phyloP scores from a whole-genome alignment of 1,140 invertebrate genomes.

The Drosophila saltans region DNA sequence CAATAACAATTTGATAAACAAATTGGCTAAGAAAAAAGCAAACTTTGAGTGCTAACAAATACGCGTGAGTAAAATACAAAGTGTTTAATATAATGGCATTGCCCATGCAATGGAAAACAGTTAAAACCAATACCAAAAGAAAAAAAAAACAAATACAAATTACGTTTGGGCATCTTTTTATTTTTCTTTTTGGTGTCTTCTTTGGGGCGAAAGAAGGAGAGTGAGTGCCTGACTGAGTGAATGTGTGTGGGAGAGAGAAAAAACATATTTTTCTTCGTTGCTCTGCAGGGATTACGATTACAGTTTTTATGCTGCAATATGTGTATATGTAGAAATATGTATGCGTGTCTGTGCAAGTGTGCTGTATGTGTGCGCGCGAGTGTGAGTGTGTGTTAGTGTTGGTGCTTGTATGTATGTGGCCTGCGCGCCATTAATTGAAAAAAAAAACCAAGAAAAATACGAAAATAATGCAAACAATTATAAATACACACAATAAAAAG shows the following conservation, averaged over 20 bases:
- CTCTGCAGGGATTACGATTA: conserved; percentile 72
- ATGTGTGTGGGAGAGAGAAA: conserved; percentile 19
- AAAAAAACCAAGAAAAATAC: conserved; percentile 33
- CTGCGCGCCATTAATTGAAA: conserved; percentile 77
- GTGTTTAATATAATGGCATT: conserved; percentile 46
- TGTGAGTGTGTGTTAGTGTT: conserved; percentile 25
- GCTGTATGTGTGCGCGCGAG: conserved; percentile 57
- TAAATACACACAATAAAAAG: conserved; percentile 77
- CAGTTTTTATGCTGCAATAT: conserved; percentile 76
- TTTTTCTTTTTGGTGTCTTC: conserved; percentile 19
- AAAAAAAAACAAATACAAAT: conserved; percentile 57
- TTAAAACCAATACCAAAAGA: not conserved
- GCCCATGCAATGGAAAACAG: conserved; percentile 25
- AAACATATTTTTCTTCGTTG: conserved; percentile 54
- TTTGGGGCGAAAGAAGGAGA: conserved; percentile 39
- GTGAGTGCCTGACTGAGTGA: not conserved
- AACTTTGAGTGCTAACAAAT: conserved; percentile 50
- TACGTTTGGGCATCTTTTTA: conserved; percentile 55
- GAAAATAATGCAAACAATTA: conserved; percentile 65
- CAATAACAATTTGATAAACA: conserved; percentile 67
- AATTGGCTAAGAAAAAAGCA: conserved; percentile 55
- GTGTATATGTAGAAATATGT: conserved; percentile 30
- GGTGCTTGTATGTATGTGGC: conserved; percentile 56
- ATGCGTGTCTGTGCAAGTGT: conserved; percentile 35
- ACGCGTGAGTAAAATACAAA: conserved; percentile 61